A percentile compares a stretch with the other conserved stretches of the same genome.
Evolutionary conservation across 2,797 vertebrate genomes (phyloP).

Genomic region (Alca torda): DNA sequence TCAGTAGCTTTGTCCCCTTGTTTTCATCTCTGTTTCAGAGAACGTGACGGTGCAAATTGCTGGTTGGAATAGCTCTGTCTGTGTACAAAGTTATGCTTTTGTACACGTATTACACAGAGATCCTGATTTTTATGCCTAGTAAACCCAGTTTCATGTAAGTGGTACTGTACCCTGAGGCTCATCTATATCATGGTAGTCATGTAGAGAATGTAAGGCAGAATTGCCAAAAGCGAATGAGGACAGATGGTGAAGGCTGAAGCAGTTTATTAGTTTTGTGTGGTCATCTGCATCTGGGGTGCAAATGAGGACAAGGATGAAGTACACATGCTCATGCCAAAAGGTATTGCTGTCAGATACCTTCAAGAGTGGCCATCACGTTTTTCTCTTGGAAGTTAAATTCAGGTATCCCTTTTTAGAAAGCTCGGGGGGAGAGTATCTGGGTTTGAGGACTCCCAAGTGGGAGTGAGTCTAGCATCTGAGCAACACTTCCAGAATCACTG

Average conservation of each 20-base stretch:
- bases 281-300: not conserved
- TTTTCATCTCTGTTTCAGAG: not conserved
- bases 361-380: not conserved
- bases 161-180: not conserved
- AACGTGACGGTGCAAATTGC: not conserved
- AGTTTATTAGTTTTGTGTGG: not conserved
- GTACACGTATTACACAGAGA: not conserved
- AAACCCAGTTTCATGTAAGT: not conserved
- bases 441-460: not conserved
- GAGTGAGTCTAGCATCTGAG: not conserved
- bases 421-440: fast-evolving
- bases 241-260: not conserved
- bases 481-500: not conserved
- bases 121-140: not conserved
- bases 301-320: not conserved
- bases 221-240: not conserved
- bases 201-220: not conserved
- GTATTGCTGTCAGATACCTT: not conserved
- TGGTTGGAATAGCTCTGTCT: not conserved
- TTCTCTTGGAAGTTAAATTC: not conserved
- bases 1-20: not conserved
- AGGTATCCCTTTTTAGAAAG: not conserved
- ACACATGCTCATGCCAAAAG: not conserved
- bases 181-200: fast-evolving
- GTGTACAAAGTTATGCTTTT: not conserved